These are phyloP conservation scores for Sinopyrophorus schimmeli DNA, from an alignment of 2,888 invertebrate species.

Conservation along the genomic window DNA sequence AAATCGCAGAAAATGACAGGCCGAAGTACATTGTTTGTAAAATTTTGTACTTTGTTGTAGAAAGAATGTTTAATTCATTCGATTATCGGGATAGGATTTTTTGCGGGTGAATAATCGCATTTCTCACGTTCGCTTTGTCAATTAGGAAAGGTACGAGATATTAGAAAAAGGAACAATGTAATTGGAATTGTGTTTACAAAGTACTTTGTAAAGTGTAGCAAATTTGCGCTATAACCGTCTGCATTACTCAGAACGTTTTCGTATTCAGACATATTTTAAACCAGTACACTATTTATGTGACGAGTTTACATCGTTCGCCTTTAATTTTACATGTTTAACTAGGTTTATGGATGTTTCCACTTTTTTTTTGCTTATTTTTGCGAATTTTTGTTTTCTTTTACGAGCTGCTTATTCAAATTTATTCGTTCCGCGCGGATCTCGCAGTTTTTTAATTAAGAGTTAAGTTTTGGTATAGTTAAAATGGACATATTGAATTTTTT, in stretches of 20 bases:
- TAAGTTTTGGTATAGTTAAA: too few relatives aligned
- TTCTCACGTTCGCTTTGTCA: not conserved
- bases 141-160: not conserved
- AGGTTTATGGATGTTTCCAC: too few relatives aligned
- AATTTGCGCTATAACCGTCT: constrained; percentile 4
- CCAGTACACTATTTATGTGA: constrained; percentile 4
- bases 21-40: constrained; percentile 20
- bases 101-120: not conserved
- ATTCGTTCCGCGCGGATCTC: too few relatives aligned
- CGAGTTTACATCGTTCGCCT: constrained; percentile 6
- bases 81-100: not conserved
- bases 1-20: constrained; percentile 25
- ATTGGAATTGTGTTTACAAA: constrained; percentile 3
- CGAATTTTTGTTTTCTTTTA: too few relatives aligned
- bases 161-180: not conserved
- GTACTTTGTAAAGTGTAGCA: constrained; percentile 8
- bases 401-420: too few relatives aligned
- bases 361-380: too few relatives aligned
- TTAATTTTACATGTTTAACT: too few relatives aligned
- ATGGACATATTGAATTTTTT: too few relatives aligned
- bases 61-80: not conserved
- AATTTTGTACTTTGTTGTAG: constrained; percentile 15
- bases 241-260: constrained; percentile 6
- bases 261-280: constrained; percentile 7
- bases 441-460: too few relatives aligned